Conservation (phyloP, 2,113 vertebrate species). For the Ascaphus truei region DNA sequence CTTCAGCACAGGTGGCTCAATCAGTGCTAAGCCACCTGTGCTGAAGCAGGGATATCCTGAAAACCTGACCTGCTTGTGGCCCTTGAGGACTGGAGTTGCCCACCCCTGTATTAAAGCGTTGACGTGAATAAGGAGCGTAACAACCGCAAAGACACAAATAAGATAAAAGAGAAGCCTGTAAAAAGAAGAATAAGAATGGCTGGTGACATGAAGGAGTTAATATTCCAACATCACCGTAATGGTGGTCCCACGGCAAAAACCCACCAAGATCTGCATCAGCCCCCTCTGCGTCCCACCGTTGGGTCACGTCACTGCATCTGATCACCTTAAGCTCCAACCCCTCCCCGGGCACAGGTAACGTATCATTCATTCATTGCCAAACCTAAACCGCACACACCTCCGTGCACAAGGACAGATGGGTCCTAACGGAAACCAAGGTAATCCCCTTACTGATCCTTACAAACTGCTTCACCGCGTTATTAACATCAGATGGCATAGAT, state of each 20-base stretch:
- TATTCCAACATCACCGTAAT: neutral
- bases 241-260: conserved; percentile 14
- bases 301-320: conserved; percentile 28
- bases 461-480: conserved; percentile 37
- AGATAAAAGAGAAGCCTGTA: neutral
- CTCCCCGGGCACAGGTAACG: conserved; percentile 56
- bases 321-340: conserved; percentile 36
- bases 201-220: neutral
- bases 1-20: too few species aligned
- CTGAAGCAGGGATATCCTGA: too few species aligned
- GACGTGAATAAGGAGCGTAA: too few species aligned
- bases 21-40: too few species aligned
- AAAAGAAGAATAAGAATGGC: neutral
- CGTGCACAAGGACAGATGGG: conserved; percentile 13
- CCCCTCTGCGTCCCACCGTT: conserved; percentile 11
- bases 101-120: too few species aligned
- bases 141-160: too few species aligned
- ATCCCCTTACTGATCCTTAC: conserved; percentile 43
- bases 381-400: conserved; percentile 42
- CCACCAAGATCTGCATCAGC: conserved; percentile 26
- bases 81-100: too few species aligned
- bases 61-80: too few species aligned
- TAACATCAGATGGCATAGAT: conserved; percentile 31
- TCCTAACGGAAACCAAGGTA: conserved; percentile 37
- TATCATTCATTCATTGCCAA: conserved; percentile 65